Base-by-base conservation (phyloP, 2,797 vertebrate species). In the Eulemur albifrons region DNA sequence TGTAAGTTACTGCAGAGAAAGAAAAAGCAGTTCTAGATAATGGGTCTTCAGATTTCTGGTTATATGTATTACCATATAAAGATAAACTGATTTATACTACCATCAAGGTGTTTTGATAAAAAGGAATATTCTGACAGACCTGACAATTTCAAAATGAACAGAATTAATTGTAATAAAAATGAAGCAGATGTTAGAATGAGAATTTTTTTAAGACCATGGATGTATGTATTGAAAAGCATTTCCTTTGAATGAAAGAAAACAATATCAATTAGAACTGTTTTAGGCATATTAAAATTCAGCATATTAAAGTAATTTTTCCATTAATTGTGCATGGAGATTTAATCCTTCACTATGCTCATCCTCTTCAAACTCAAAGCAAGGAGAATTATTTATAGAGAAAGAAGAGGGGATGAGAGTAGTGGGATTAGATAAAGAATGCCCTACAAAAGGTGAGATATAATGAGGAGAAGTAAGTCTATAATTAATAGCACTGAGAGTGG, bases 361-460 rank as follows among this genome's bases (percentile, higher is more conserved):
- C 30, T 77, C 85, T 93, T 94, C 83, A 90, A 83, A 93, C n/a
- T 97, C 81, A 80, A 89, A 96, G 57, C 50, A 95, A 95, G 84
- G 35, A 79, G 84, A 94, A 77, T 65, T 85, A 95, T 94, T 95
- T 61, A 57, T 30, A 90, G 50, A 89, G n/a, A 89, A 93, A 83
- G 18, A 65, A 90, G 38, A 93, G 35, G 45, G n/a, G 4, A 52
- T 69, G 4, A 54, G 57, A 69, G 12, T 43, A 45, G 10, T 45
- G 27, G 13, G 38, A 72, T 76, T 91, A 79, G 52, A 38, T 72
- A 63, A 83, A 95, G 67, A 95, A 48, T 45, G 18, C 23, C 21
- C 52, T 90, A 7, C 72, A 76, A 79, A 48, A 12, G 35, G 21
- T 59, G 32, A 92, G 45, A 4, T 69, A 43, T n/a, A 83, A 72